These are phyloP conservation scores for Phortica variegata DNA, from an alignment of 1,140 invertebrate genomes.

Conservation along the genomic window DNA sequence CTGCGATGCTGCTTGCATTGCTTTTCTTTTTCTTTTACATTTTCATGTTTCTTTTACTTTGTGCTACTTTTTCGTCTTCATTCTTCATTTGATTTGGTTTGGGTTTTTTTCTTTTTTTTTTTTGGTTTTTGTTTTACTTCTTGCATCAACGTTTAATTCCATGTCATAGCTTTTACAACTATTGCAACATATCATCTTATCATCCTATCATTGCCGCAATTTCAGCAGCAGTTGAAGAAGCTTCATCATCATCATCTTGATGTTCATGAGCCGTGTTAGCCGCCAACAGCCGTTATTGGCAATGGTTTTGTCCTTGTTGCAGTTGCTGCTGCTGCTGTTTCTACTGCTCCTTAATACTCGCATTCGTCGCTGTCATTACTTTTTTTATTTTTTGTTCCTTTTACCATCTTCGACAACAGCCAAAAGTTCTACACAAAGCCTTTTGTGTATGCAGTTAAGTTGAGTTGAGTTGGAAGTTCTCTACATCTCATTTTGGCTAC, in stretches of 20 bases:
- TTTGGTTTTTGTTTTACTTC: slow-evolving; percentile 39
- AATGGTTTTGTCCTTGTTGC: too few relatives aligned
- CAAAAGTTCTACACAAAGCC: too few relatives aligned
- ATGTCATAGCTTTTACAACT: not conserved
- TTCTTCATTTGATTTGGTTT: slow-evolving; percentile 7
- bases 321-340: not conserved
- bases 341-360: slow-evolving; percentile 20
- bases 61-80: slow-evolving; percentile 1
- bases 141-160: slow-evolving; percentile 17
- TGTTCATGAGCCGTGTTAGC: not conserved
- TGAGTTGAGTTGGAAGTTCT: too few relatives aligned
- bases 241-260: not conserved
- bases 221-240: slow-evolving; percentile 18
- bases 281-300: slow-evolving; percentile 29
- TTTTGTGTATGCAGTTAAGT: too few relatives aligned
- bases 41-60: too few relatives aligned
- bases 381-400: slow-evolving; percentile 14
- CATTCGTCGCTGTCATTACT: slow-evolving; percentile 13
- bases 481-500: too few relatives aligned
- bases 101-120: slow-evolving; percentile 31
- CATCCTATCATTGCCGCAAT: slow-evolving; percentile 15
- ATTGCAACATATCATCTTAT: slow-evolving; percentile 3
- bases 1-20: slow-evolving; percentile 2
- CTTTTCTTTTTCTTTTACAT: not conserved
- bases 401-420: slow-evolving; percentile 9